phyloP scores from a whole-genome alignment of 2,113 vertebrate genomes.

The Zingel zingel region DNA sequence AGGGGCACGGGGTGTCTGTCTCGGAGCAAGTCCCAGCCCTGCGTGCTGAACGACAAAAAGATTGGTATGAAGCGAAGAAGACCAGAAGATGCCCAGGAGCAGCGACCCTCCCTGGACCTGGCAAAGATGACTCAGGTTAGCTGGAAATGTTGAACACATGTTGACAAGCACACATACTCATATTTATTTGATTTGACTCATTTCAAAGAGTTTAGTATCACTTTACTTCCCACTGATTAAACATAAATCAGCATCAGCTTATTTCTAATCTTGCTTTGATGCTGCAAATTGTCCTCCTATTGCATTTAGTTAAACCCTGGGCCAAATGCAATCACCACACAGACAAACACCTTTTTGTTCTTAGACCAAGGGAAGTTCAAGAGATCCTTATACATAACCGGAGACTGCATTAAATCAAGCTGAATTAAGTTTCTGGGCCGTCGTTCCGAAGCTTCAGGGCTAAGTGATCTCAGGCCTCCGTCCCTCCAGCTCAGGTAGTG shows the following conservation, averaged over 20 bases:
- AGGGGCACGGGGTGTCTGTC: constrained; percentile 80
- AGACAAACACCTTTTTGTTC: constrained; percentile 62
- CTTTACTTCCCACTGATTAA: constrained; percentile 31
- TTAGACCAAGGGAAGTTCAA: constrained; percentile 32
- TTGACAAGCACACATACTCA: constrained; percentile 29
- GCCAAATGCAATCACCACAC: constrained; percentile 26
- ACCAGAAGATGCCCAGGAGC: constrained; percentile 88
- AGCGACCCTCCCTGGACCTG: constrained; percentile 91
- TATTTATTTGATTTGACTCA: constrained; percentile 16
- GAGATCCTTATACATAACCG: constrained; percentile 41
- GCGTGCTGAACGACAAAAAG: constrained; percentile 92
- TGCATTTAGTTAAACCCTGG: constrained; percentile 29
- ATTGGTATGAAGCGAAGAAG: constrained; percentile 89
- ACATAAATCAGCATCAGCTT: constrained; percentile 40
- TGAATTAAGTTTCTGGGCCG: constrained; percentile 63
- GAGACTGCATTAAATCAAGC: constrained; percentile 66
- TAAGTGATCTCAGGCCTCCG: constrained; percentile 58
- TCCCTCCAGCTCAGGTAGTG: constrained; percentile 54
- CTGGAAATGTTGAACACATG: constrained; percentile 34
- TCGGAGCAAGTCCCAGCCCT: constrained; percentile 92
- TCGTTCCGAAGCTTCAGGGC: constrained; percentile 40
- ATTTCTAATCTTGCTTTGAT: constrained; percentile 38
- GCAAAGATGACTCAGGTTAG: constrained; percentile 97
- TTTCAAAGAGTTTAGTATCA: constrained; percentile 40
- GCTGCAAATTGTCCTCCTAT: constrained; percentile 21